Evolutionary conservation across 2,797 vertebrate genomes (phyloP).

Genomic region (Sebastes variabilis): DNA sequence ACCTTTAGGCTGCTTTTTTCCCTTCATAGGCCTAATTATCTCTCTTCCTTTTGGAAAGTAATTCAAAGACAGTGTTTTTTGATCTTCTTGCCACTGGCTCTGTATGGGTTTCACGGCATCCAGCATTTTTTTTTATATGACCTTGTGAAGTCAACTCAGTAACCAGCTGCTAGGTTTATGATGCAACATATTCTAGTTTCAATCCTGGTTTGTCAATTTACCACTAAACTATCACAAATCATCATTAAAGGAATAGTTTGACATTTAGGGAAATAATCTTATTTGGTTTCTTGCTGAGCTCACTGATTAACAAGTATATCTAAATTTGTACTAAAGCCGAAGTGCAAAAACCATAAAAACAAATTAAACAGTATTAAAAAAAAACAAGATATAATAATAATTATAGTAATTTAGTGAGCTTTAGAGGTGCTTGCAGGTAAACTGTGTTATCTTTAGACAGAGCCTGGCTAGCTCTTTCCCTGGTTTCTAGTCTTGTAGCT

Average conservation of each 20-base stretch:
- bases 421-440: not conserved
- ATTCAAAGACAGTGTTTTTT: conserved; percentile 5
- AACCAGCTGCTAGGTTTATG: not conserved
- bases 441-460: not conserved
- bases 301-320: no score
- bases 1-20: conserved; percentile 18
- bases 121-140: conserved; percentile 8
- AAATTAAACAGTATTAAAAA: not conserved
- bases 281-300: not conserved
- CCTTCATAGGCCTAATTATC: conserved; percentile 42
- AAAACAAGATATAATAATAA: not conserved
- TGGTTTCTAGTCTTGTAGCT: not conserved
- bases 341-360: not conserved
- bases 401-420: not conserved
- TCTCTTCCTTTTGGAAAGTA: conserved; percentile 27
- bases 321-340: not conserved
- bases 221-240: not conserved
- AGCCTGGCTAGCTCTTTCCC: not conserved
- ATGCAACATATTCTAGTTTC: not conserved
- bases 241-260: not conserved
- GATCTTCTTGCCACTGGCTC: not conserved
- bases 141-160: conserved; percentile 1
- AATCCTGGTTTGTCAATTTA: not conserved
- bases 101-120: not conserved
- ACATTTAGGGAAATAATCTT: not conserved